phyloP scores from a whole-genome alignment of 2,113 vertebrate species.

The Epinephelus lanceolatus region DNA sequence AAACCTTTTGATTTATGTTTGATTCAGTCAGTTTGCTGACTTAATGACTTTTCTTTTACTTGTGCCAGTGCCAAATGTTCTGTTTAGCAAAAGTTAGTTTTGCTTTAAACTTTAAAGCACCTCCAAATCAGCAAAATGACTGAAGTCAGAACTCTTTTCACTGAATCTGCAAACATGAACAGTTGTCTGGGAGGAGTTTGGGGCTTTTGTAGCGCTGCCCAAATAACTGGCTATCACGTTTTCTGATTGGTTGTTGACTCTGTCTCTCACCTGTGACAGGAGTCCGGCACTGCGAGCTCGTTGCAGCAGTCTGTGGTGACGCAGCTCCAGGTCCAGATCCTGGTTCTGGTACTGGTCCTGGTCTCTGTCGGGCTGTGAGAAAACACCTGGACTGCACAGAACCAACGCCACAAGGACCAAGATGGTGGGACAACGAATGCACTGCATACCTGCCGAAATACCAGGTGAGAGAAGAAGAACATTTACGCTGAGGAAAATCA shows the following conservation, averaged over 20 bases:
- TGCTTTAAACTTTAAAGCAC: too few species aligned
- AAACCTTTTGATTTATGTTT: too few species aligned
- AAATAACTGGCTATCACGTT: background rate
- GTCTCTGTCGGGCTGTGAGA: constrained; percentile 87
- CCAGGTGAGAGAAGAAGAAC: constrained; percentile 15
- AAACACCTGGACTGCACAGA: constrained; percentile 84
- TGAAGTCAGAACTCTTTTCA: too few species aligned
- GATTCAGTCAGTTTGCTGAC: too few species aligned
- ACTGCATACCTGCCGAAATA: constrained; percentile 76
- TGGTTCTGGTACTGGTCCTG: constrained; percentile 54
- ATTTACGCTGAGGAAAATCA: too few species aligned
- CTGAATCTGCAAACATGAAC: too few species aligned
- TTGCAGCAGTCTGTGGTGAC: constrained; percentile 91
- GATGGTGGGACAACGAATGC: constrained; percentile 79
- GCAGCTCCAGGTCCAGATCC: constrained; percentile 79
- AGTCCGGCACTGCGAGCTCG: constrained; percentile 88
- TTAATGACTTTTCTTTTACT: too few species aligned
- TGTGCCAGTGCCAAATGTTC: too few species aligned
- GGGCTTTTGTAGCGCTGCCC: too few species aligned
- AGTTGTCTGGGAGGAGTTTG: too few species aligned
- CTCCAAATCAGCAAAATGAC: too few species aligned
- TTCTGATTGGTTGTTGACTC: background rate
- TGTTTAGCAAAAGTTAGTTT: too few species aligned
- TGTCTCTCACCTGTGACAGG: constrained; percentile 77
- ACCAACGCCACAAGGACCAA: constrained; percentile 88